phyloP scores from a whole-genome alignment of 1,140 invertebrate species.

The Leptinotarsa texana region DNA sequence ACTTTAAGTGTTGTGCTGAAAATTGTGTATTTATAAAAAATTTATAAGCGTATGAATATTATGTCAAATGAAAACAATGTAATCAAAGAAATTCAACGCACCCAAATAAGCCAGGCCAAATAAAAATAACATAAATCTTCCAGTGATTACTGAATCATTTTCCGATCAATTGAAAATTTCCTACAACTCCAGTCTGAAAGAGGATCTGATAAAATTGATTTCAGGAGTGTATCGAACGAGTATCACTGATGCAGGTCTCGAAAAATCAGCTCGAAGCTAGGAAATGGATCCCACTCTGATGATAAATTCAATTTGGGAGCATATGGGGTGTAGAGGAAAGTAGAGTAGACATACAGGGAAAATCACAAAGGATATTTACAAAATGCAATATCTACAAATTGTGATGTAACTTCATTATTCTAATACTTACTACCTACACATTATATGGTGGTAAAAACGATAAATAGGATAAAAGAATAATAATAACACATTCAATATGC shows the following conservation, averaged over 20 bases:
- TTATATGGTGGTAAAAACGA: too few relatives aligned
- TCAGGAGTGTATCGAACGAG: neutral
- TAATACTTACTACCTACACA: too few relatives aligned
- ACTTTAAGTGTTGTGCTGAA: too few relatives aligned
- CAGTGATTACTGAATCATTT: neutral
- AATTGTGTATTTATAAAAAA: too few relatives aligned
- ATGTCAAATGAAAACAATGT: too few relatives aligned
- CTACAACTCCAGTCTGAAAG: neutral
- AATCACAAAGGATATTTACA: neutral
- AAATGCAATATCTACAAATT: too few relatives aligned
- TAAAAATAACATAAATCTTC: neutral
- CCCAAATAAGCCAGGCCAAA: neutral
- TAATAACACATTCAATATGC: too few relatives aligned
- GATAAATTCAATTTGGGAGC: neutral
- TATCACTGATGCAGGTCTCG: slow-evolving; percentile 7
- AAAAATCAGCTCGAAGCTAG: neutral
- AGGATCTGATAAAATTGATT: slow-evolving; percentile 3
- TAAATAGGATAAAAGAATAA: too few relatives aligned
- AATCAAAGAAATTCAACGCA: too few relatives aligned
- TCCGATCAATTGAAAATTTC: slow-evolving; percentile 3
- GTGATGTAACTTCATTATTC: too few relatives aligned
- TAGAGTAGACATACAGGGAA: neutral
- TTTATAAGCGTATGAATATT: too few relatives aligned
- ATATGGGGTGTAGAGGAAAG: neutral
- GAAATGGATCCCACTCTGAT: neutral